Base-by-base conservation (phyloP, 1,140 invertebrate species). In the Stenopsyche tienmushanensis region DNA sequence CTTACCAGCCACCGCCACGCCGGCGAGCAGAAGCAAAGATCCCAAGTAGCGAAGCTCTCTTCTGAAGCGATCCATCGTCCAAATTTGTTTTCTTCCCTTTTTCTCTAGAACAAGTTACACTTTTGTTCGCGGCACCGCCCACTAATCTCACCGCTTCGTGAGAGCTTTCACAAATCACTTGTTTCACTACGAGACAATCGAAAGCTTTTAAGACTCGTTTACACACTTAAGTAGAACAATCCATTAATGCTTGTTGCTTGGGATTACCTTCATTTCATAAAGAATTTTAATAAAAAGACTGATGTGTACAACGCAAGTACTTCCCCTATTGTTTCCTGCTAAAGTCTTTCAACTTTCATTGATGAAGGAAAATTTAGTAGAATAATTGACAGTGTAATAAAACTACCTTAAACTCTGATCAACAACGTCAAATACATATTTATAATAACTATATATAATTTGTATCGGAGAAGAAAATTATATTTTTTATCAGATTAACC, bases 141-240 rank as follows among this genome's bases (percentile, higher is more conserved):
- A 47, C 44, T 18, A 47, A 47, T 47, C 44, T 47, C 44, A 47
- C 42, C 5, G 20, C 39, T 10, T 15, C 17, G 55, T 24, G 25
- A 29, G 39, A 23, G 39, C 39, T 58, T 58, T 58, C 55, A 58
- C 55, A 58, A 58, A 58, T 58, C 55, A 58, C 55, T 58, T 29
- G 55, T 58, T 58, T 45, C 41, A 44, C 55, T 13, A n/a, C 23
- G 52, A 26, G 44, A 47, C 44, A 47, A 54, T 54, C 52, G 52
- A 54, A 54, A 54, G 44, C 44, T 47, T 47, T 47, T 47, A 47
- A 47, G 8, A 47, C 44, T 47, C 44, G 44, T 47, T 47, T 47
- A 20, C 44, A 47, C 44, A 47, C 44, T 47, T 18, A 15, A 20
- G 10, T 15, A 18, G 44, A 9, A 47, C 44, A 47, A 47, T 47